These are phyloP conservation scores for Cisticola juncidis DNA, from an alignment of 2,113 vertebrate genomes.

Conservation along the genomic window DNA sequence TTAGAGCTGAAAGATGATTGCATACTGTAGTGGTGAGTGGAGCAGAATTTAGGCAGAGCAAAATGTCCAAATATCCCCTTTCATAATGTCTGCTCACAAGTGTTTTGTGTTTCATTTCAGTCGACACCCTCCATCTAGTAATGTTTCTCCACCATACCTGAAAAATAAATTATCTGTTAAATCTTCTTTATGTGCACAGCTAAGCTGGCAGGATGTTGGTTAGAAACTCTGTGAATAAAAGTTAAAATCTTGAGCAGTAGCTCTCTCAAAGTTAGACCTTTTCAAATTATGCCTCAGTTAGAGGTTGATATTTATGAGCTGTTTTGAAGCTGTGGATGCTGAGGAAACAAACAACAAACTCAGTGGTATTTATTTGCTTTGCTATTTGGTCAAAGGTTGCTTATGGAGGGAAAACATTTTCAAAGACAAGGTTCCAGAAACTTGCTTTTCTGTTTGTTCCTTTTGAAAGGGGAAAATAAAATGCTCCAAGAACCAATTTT, in stretches of 20 bases:
- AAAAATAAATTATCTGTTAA: not conserved
- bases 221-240: not conserved
- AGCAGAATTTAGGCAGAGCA: not conserved
- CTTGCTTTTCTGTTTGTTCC: not conserved
- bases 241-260: not conserved
- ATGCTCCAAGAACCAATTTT: not conserved
- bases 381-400: not conserved
- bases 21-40: not conserved
- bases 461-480: not conserved
- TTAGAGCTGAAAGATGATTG: slow-evolving; percentile 1
- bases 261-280: not conserved
- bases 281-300: not conserved
- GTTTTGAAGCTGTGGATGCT: not conserved
- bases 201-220: slow-evolving; percentile 1
- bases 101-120: not conserved
- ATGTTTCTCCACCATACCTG: not conserved
- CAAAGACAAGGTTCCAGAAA: not conserved
- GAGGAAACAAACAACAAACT: not conserved
- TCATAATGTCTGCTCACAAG: not conserved
- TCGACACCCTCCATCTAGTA: not conserved
- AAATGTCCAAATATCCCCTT: not conserved
- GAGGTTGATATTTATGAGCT: not conserved
- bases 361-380: not conserved
- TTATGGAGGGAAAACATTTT: not conserved
- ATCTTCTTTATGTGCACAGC: not conserved